These are phyloP conservation scores for Drosophila trapezifrons DNA, from an alignment of 1,140 invertebrate species.

Conservation along the genomic window DNA sequence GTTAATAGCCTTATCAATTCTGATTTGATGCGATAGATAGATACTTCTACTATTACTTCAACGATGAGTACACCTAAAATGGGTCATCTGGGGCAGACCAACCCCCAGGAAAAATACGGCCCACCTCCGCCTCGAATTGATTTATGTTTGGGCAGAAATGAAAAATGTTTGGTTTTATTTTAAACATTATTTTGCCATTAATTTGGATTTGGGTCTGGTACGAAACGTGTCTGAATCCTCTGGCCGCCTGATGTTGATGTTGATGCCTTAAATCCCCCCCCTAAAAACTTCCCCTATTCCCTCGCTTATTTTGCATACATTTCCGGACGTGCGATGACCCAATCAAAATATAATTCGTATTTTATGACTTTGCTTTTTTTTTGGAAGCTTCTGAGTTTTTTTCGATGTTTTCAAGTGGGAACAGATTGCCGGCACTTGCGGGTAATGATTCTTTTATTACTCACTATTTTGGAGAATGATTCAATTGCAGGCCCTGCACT, in stretches of 20 bases:
- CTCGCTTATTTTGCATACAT: constrained; percentile 36
- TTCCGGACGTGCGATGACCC: constrained; percentile 50
- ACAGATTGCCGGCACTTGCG: constrained; percentile 47
- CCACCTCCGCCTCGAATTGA: constrained; percentile 25
- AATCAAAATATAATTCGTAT: constrained; percentile 45
- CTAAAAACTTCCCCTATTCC: background rate
- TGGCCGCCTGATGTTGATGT: background rate
- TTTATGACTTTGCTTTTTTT: constrained; percentile 29
- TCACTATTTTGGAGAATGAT: constrained; percentile 9
- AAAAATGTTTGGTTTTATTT: constrained; percentile 44
- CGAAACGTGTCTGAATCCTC: constrained; percentile 28
- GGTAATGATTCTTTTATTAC: constrained; percentile 19
- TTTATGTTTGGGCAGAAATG: constrained; percentile 42
- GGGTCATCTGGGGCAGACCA: constrained; percentile 17
- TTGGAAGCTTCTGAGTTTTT: background rate
- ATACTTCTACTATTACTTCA: constrained; percentile 17
- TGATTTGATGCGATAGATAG: constrained; percentile 26
- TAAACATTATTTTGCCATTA: constrained; percentile 54
- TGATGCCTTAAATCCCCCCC: background rate
- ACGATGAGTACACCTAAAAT: background rate
- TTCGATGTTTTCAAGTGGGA: constrained; percentile 26
- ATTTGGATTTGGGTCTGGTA: constrained; percentile 37
- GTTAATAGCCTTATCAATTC: constrained; percentile 70
- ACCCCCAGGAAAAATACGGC: background rate
- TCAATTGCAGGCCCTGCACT: constrained; percentile 17